Conservation (phyloP, 2,113 vertebrate genomes). For the Raphicerus campestris region DNA sequence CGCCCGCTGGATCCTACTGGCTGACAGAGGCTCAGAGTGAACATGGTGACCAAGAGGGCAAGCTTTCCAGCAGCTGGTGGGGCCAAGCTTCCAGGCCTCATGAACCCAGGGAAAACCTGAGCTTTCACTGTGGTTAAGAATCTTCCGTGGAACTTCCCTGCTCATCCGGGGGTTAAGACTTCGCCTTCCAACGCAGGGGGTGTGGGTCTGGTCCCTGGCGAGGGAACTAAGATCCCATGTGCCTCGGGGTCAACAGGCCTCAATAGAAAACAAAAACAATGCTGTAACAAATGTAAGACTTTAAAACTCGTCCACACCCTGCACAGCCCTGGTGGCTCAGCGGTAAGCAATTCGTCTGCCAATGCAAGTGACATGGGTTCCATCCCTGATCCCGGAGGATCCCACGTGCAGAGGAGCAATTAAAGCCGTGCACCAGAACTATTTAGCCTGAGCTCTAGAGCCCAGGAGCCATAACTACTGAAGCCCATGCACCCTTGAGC, state of each 20-base stretch:
- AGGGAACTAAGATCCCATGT: background rate
- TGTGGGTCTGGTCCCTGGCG: background rate
- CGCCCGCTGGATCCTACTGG: background rate
- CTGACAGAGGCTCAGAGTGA: background rate
- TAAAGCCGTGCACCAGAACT: background rate
- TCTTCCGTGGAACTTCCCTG: background rate
- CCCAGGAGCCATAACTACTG: background rate
- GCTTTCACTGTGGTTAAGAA: background rate
- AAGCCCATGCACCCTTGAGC: background rate
- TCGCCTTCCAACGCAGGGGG: accelerated
- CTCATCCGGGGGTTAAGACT: background rate
- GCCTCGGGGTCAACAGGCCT: background rate
- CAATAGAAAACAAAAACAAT: background rate
- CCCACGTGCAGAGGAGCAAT: background rate
- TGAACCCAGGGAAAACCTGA: background rate
- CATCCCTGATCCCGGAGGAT: background rate
- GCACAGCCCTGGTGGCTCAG: background rate
- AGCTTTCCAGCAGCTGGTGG: background rate
- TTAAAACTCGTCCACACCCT: background rate
- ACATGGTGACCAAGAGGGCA: accelerated
- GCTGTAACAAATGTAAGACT: background rate
- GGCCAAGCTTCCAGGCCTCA: background rate
- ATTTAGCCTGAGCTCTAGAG: background rate
- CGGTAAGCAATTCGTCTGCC: background rate
- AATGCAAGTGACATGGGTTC: background rate